Base-by-base conservation (phyloP, 1,140 invertebrate species). In the Aporrectodea caliginosa region DNA sequence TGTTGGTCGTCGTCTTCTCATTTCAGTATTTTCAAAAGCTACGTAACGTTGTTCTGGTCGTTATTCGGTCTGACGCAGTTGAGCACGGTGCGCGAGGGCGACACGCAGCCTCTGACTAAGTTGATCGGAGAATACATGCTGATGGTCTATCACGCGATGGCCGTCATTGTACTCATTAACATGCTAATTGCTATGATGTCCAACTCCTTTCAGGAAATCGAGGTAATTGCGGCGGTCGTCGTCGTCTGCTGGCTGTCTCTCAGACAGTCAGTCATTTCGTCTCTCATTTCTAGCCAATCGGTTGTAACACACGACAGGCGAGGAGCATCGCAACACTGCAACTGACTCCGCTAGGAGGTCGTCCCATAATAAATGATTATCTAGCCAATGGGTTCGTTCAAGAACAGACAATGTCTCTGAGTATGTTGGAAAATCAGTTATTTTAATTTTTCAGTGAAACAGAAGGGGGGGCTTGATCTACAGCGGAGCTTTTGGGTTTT, bases 121-220 rank as follows among this genome's bases (percentile, higher is more conserved):
- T 81, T 84, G 35, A 84, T 88, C 22, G 87, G 88, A 0, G 87
- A 88, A 22, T 89, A 96, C 0, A 81, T 90, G 43, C 88, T 90
- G 69, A 88, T 89, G 82, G 86, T 86, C 14, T 90, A 90, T 82
- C 89, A 90, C 79, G 87, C 86, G 77, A 89, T 90, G 87, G 89
- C 90, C 27, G 90, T 91, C 75, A 91, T 91, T 78, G 90, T 91
- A 1, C 87, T 91, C 71, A 88, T 91, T 43, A 91, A 91, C 84
- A 91, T 91, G 90, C 87, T 91, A 2, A 91, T 91, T 81, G 90
- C 90, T 72, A 91, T 91, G 90, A 91, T 91, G 90, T 90, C 90
- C 32, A 89, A 90, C 81, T 90, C 89, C 27, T 91, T 90, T 81
- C 90, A 91, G 85, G 88, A 89, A 78, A 91, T 91, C 70, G 90